phyloP scores from a whole-genome alignment of 2,113 vertebrate genomes.

The Suricata suricatta region DNA sequence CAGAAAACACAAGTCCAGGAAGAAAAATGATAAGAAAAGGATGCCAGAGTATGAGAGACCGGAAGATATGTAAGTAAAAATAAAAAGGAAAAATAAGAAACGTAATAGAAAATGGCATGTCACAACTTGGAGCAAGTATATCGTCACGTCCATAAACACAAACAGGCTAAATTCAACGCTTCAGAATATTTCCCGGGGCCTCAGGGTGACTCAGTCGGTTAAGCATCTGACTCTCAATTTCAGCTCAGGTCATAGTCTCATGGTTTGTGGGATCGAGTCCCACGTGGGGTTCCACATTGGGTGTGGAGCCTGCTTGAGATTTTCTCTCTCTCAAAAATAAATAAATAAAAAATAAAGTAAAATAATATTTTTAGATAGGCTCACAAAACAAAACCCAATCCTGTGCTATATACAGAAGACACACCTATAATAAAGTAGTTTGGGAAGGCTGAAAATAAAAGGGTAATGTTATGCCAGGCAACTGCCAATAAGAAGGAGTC shows the following conservation, averaged over 20 bases:
- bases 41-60: neutral
- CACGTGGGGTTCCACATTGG: too few relatives aligned
- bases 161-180: neutral
- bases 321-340: too few relatives aligned
- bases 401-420: neutral
- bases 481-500: neutral
- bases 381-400: neutral
- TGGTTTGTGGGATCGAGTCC: too few relatives aligned
- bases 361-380: neutral
- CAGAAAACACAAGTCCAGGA: neutral
- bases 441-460: neutral
- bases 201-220: too few relatives aligned
- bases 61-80: neutral
- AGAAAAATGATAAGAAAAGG: neutral
- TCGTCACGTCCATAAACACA: neutral
- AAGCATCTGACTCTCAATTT: too few relatives aligned
- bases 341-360: too few relatives aligned
- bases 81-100: neutral
- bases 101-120: neutral
- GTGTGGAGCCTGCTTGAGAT: too few relatives aligned
- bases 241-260: too few relatives aligned
- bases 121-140: neutral
- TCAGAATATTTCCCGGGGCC: neutral
- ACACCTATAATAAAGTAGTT: neutral
- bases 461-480: neutral